Evolutionary conservation across 2,113 vertebrate genomes (phyloP), one percentile per base, ranked within the genome.

Genomic region (Carettochelys insculpta): DNA sequence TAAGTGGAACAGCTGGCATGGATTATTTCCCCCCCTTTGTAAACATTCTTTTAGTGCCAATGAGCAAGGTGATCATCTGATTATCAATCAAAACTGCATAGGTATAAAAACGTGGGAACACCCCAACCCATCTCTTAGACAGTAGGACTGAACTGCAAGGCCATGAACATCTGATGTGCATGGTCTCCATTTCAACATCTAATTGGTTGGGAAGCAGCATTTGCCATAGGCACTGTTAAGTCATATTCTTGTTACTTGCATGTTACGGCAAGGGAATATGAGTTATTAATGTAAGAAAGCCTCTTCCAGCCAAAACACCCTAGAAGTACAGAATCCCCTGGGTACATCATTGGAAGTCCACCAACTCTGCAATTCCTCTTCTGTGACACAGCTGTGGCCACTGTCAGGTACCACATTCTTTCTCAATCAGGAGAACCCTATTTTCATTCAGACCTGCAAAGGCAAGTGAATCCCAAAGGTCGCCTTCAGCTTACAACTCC

Each of bases 401-500:
- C 83, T 24, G 47, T 89, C 77, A 52, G 90, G 82, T 90, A 93
- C 90, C 89, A 90, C 87, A 96, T 92, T 93, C 88, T 77, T 92
- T 92, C 96, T 91, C 53, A 82, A 91, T 82, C 45, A 88, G 92
- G 68, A 96, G 95, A 88, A 97, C 95, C 82, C 3, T 4, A 0
- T 92, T 96, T 88, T 86, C 94, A 90, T 58, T 47, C 90, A 92
- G 79, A 82, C 95, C 94, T 85, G 92, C 92, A 79, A 95, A 97
- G 96, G 96, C 97, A 93, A 94, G 94, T 96, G 95, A 94, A 96
- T 88, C 93, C 20, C 4, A 95, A 95, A 93, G 96, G 92, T 95
- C 97, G 96, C 94, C 98, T 97, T 96, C 97, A 96, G 97, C 97
- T 97, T 88, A 91, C 95, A 92, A 97, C 93, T 86, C 95, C 95